Conservation (phyloP, 2,797 vertebrate genomes). For the Cynodonichthys magdalenae region DNA sequence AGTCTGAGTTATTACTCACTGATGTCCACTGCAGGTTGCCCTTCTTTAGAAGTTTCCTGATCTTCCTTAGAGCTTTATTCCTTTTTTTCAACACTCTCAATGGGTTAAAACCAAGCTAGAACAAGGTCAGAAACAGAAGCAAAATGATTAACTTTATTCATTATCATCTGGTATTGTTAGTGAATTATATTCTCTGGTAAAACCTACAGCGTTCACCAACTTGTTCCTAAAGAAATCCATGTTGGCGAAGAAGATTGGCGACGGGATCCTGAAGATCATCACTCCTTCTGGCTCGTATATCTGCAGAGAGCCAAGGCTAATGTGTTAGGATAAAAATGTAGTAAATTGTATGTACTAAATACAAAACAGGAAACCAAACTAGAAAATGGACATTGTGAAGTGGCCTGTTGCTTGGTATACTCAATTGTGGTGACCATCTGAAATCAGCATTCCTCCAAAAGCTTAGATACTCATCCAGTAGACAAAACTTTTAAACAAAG, state of each 20-base stretch:
- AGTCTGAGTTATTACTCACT: constrained; percentile 72
- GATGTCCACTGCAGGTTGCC: constrained; percentile 85
- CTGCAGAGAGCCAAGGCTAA: constrained; percentile 64
- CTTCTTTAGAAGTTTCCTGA: constrained; percentile 85
- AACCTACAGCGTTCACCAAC: constrained; percentile 87
- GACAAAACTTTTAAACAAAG: too few species aligned
- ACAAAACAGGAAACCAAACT: not conserved
- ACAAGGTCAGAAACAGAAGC: not conserved
- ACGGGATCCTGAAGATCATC: constrained; percentile 92
- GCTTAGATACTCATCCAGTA: too few species aligned
- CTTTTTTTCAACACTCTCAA: constrained; percentile 89
- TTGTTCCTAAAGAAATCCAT: constrained; percentile 90
- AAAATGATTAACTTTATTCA: too few species aligned
- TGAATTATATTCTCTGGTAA: not conserved
- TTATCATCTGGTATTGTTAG: too few species aligned
- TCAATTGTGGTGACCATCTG: too few species aligned
- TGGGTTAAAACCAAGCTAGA: constrained; percentile 92
- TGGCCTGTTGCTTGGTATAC: too few species aligned
- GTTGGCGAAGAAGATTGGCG: constrained; percentile 95
- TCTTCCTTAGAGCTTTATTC: constrained; percentile 90
- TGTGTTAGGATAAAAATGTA: not conserved
- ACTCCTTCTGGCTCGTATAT: constrained; percentile 87
- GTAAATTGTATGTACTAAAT: not conserved
- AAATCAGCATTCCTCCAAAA: too few species aligned
- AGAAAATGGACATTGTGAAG: too few species aligned